phyloP scores from a whole-genome alignment of 2,113 vertebrate genomes.

The Ameiurus melas region DNA sequence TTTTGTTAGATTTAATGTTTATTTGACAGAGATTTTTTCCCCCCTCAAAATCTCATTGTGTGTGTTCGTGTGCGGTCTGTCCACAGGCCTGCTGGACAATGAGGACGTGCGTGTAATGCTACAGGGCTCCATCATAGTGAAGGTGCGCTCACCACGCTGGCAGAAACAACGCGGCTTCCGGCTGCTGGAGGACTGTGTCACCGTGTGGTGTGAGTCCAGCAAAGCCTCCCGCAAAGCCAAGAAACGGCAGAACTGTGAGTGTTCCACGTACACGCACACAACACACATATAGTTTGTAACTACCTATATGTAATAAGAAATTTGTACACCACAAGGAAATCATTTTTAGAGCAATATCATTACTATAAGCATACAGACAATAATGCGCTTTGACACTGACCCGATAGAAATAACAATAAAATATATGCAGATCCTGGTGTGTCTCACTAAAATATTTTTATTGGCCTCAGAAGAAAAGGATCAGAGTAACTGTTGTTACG shows the following conservation, averaged over 20 bases:
- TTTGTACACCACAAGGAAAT: neutral
- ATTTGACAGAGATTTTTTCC: neutral
- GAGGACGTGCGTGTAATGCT: slow-evolving; percentile 87
- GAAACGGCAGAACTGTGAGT: slow-evolving; percentile 86
- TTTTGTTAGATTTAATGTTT: neutral
- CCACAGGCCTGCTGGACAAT: slow-evolving; percentile 83
- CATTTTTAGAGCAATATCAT: neutral
- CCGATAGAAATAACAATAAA: neutral
- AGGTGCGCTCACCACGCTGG: slow-evolving; percentile 82
- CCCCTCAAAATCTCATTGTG: neutral
- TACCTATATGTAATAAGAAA: neutral
- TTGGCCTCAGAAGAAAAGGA: neutral
- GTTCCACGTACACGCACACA: neutral
- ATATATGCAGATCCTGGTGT: neutral
- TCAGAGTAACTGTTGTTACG: neutral
- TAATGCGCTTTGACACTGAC: neutral
- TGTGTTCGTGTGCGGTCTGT: slow-evolving; percentile 24
- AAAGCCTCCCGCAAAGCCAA: slow-evolving; percentile 73
- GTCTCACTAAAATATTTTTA: neutral
- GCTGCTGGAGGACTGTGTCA: slow-evolving; percentile 88
- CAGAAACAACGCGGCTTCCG: slow-evolving; percentile 79
- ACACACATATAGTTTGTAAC: slow-evolving; percentile 3
- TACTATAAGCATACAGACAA: neutral
- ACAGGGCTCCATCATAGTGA: slow-evolving; percentile 82
- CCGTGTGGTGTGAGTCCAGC: slow-evolving; percentile 86